phyloP scores from a whole-genome alignment of 1,140 invertebrate genomes.

The Glossosoma conforme region DNA sequence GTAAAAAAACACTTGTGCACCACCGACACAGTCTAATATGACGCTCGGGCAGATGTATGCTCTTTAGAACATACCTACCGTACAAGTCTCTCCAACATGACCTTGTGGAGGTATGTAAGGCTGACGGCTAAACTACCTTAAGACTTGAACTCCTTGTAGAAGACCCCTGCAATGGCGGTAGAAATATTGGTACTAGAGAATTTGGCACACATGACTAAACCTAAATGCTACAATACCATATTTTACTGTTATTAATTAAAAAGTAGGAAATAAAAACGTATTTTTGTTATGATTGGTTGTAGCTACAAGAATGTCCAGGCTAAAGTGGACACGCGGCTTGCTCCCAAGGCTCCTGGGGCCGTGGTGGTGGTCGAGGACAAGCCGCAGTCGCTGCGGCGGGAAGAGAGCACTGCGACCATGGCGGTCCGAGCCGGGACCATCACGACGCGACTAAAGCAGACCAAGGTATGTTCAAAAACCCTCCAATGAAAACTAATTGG shows the following conservation, averaged over 20 bases:
- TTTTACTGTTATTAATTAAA: slow-evolving; percentile 2
- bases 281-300: slow-evolving; percentile 5
- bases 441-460: slow-evolving; percentile 17
- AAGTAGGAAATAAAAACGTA: not conserved
- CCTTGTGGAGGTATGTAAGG: too few species aligned
- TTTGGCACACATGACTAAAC: too few species aligned
- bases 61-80: too few species aligned
- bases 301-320: slow-evolving; percentile 46
- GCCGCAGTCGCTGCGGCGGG: slow-evolving; percentile 35
- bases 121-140: too few species aligned
- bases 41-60: not conserved
- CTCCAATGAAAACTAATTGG: too few species aligned
- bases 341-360: slow-evolving; percentile 31
- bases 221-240: too few species aligned
- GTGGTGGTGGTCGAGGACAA: slow-evolving; percentile 33
- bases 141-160: too few species aligned
- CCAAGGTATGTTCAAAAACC: slow-evolving; percentile 13
- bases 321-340: slow-evolving; percentile 43
- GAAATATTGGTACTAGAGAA: too few species aligned
- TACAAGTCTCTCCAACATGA: too few species aligned
- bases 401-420: slow-evolving; percentile 41
- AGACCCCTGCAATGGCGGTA: too few species aligned
- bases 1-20: not conserved
- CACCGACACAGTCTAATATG: not conserved
- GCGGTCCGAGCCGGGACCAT: slow-evolving; percentile 36